These are phyloP conservation scores for Noctua pronuba DNA, from an alignment of 2,888 invertebrate species.

Conservation along the genomic window DNA sequence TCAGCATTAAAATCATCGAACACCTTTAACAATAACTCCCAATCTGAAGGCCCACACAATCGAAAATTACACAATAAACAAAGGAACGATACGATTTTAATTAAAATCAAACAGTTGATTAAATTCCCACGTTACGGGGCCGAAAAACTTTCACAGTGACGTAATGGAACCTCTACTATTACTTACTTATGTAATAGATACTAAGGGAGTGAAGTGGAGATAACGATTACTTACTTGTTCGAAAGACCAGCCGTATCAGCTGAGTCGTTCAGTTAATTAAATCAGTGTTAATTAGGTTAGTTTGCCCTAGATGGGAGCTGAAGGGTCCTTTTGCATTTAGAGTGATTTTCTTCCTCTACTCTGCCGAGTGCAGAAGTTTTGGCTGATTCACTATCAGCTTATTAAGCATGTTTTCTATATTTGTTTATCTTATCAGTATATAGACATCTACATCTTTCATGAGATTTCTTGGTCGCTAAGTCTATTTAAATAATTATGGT, in stretches of 20 bases:
- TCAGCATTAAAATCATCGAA: conserved; percentile 10
- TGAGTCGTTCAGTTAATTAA: conserved; percentile 53
- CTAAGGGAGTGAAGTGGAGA: conserved; percentile 29
- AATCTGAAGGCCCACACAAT: conserved; percentile 27
- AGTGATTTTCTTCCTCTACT: conserved; percentile 8
- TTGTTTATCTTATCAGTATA: conserved; percentile 34
- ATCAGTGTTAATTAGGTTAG: conserved; percentile 48
- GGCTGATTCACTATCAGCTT: conserved; percentile 8
- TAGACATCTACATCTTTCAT: background rate
- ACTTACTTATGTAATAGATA: conserved; percentile 47
- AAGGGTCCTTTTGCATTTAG: background rate
- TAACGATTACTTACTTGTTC: conserved; percentile 33
- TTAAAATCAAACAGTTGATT: conserved; percentile 63
- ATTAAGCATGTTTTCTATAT: conserved; percentile 3
- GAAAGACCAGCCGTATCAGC: conserved; percentile 26
- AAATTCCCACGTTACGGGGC: conserved; percentile 51
- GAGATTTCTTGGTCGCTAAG: conserved; percentile 5
- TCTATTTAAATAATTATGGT: background rate
- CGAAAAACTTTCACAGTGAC: conserved; percentile 58
- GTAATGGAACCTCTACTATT: conserved; percentile 33
- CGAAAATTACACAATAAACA: conserved; percentile 53
- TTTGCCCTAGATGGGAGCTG: conserved; percentile 20
- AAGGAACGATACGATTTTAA: conserved; percentile 60
- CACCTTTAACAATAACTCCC: conserved; percentile 15
- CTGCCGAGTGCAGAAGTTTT: background rate